These are phyloP conservation scores for Sebastiscus tertius DNA, from an alignment of 2,797 vertebrate genomes.

Conservation along the genomic window DNA sequence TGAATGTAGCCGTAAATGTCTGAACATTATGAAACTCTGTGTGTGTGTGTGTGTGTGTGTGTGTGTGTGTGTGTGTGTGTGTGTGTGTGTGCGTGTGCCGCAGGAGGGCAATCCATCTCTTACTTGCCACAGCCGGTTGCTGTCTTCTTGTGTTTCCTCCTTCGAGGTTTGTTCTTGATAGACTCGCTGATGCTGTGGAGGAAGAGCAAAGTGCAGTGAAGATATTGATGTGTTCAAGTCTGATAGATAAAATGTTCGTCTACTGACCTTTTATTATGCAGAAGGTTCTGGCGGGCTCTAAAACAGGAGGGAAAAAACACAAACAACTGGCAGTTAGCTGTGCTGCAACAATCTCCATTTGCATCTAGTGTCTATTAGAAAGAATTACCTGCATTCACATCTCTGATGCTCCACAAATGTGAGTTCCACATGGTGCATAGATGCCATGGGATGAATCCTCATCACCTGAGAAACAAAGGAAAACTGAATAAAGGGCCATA, in stretches of 20 bases:
- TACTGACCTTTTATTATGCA: conserved; percentile 62
- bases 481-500: background rate
- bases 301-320: background rate
- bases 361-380: background rate
- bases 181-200: conserved; percentile 35
- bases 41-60: conserved; percentile 3
- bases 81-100: conserved; percentile 8
- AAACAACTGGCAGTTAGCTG: background rate
- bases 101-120: conserved; percentile 63
- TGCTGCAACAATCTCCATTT: no score
- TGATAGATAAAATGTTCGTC: conserved; percentile 6
- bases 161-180: conserved; percentile 68
- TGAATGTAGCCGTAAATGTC: conserved; percentile 31
- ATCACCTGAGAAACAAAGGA: conserved; percentile 74
- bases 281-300: conserved; percentile 49
- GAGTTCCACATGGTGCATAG: conserved; percentile 78
- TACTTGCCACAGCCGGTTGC: conserved; percentile 84
- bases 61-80: conserved; percentile 13
- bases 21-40: conserved; percentile 22
- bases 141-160: conserved; percentile 84
- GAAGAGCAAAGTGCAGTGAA: conserved; percentile 28
- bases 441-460: conserved; percentile 76
- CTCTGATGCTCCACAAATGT: conserved; percentile 85
- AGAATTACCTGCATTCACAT: conserved; percentile 88
- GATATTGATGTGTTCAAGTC: conserved; percentile 1